phyloP scores from a whole-genome alignment of 2,797 vertebrate genomes.

The Galago senegalensis region DNA sequence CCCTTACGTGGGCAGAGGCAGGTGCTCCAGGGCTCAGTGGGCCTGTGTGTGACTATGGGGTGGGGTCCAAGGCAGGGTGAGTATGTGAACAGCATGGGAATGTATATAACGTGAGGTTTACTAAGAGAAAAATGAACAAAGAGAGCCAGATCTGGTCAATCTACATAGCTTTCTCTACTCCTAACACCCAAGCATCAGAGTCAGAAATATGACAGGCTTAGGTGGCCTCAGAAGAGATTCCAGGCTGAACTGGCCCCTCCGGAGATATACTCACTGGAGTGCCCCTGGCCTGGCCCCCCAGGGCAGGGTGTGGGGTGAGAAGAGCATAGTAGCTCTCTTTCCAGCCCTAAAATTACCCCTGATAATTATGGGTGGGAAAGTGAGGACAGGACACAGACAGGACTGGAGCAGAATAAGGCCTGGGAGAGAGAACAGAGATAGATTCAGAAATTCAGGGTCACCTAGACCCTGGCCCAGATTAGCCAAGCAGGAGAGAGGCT shows the following conservation, averaged over 20 bases:
- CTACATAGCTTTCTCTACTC: neutral
- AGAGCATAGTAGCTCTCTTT: conserved; percentile 49
- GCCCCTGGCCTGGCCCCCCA: neutral
- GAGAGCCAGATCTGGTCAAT: neutral
- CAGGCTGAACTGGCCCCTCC: neutral
- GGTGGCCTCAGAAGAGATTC: neutral
- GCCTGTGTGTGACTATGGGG: neutral
- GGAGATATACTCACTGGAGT: neutral
- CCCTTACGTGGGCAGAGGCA: neutral
- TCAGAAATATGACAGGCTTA: neutral
- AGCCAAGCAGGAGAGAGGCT: neutral
- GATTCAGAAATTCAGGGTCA: neutral
- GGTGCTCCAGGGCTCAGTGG: neutral
- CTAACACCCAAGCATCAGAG: neutral
- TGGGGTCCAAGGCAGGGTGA: neutral
- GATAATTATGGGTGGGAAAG: conserved; percentile 51
- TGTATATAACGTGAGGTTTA: neutral
- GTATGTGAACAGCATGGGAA: neutral
- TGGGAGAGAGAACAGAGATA: neutral
- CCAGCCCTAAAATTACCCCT: conserved; percentile 59
- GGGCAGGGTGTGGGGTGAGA: conserved; percentile 9
- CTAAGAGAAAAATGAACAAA: neutral
- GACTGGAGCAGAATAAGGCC: neutral
- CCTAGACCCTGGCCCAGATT: neutral
- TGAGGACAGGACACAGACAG: neutral